Conservation (phyloP, 2,113 vertebrate genomes). For the Eleginops maclovinus region DNA sequence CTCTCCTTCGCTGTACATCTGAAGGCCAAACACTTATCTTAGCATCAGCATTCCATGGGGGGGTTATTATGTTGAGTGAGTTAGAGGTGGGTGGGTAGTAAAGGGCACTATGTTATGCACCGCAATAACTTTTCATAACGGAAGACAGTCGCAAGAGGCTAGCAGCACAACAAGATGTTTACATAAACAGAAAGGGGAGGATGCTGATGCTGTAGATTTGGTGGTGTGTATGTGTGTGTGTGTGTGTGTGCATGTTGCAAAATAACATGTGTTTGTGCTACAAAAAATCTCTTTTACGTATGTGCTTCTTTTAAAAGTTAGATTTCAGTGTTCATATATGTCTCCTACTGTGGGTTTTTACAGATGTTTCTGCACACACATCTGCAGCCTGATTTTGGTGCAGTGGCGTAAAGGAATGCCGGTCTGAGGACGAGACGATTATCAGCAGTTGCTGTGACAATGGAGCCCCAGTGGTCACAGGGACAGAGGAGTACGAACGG, state of each 20-base stretch:
- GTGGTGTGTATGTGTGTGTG: conserved; percentile 14
- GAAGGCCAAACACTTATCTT: conserved; percentile 41
- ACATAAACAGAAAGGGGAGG: conserved; percentile 65
- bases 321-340: background rate
- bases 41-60: conserved; percentile 34
- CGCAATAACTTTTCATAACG: conserved; percentile 72
- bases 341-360: conserved; percentile 29
- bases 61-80: conserved; percentile 66
- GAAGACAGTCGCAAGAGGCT: conserved; percentile 56
- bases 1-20: conserved; percentile 10
- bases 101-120: conserved; percentile 68
- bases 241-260: conserved; percentile 19
- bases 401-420: conserved; percentile 63
- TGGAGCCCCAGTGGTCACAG: conserved; percentile 73
- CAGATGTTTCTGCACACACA: conserved; percentile 4
- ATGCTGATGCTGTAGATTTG: conserved; percentile 68
- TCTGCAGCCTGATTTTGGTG: conserved; percentile 55
- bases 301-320: background rate
- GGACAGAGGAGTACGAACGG: conserved; percentile 52
- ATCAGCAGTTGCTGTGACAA: conserved; percentile 72
- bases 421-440: conserved; percentile 51
- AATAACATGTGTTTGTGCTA: conserved; percentile 5
- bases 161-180: conserved; percentile 63
- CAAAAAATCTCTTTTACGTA: background rate
- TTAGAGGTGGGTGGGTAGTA: conserved; percentile 48